These are phyloP conservation scores for Eutolmus rufibarbis DNA, from an alignment of 2,888 invertebrate genomes.

Conservation along the genomic window DNA sequence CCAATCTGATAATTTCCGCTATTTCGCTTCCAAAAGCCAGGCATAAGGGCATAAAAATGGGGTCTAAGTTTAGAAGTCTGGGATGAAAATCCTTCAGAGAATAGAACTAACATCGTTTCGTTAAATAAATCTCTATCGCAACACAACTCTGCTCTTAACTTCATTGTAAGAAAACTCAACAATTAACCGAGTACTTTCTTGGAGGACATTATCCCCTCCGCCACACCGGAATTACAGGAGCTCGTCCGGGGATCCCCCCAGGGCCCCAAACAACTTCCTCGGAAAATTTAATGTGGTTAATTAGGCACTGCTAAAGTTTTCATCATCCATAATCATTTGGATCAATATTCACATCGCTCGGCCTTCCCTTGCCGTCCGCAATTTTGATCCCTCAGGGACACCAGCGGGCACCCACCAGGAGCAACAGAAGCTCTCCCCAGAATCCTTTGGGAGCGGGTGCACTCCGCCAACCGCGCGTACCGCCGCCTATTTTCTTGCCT, in stretches of 20 bases:
- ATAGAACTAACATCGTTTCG: not conserved
- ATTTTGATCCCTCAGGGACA: not conserved
- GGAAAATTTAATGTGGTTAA: conserved; percentile 31
- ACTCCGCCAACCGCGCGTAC: not conserved
- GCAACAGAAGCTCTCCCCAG: not conserved
- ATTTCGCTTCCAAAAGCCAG: not conserved
- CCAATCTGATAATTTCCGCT: not conserved
- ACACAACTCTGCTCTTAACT: not conserved
- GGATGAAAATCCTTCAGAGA: too few species aligned
- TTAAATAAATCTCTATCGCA: not conserved
- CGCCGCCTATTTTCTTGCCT: not conserved
- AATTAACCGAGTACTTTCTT: not conserved
- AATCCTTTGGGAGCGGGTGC: not conserved
- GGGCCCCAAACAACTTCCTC: not conserved
- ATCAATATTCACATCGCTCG: conserved; percentile 20
- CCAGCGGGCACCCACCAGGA: not conserved
- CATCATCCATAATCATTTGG: conserved; percentile 33
- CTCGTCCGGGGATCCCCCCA: not conserved
- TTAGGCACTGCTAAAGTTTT: conserved; percentile 34
- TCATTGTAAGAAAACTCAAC: not conserved
- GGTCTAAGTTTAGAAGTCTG: too few species aligned
- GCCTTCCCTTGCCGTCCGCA: not conserved
- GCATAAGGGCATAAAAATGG: not conserved
- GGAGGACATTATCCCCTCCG: not conserved
- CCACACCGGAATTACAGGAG: not conserved